Evolutionary conservation across 2,113 vertebrate species (phyloP), one percentile per base, ranked within the genome.

Genomic region (Poicephalus gulielmi): DNA sequence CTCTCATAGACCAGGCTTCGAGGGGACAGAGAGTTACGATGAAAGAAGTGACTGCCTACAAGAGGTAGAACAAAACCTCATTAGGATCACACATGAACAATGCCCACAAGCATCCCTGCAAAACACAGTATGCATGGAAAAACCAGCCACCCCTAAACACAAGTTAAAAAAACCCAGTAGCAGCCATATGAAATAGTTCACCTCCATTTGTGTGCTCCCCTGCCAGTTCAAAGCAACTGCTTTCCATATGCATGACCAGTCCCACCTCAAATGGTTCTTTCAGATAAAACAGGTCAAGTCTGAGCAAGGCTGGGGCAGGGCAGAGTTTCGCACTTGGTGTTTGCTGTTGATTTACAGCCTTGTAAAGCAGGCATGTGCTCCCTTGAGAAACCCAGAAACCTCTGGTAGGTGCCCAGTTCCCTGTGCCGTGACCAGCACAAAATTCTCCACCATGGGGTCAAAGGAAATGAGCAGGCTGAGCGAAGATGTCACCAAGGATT

Each of bases 1-100:
- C 99, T 98, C 91, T 99, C 99, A 64, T 99, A 99, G 75, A 98
- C 98, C 83, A 99, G 96, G 73, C 98, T 99, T 77, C 98, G 98
- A 37, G 98, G 98, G 44, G 99, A 99, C 95, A 99, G 95, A 22
- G 99, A 99, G 97, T 97, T 99, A 82, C 98, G 98, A 97, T 98
- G 98, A 91, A 99, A 99, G 98, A 99, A 99, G 97, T 99, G 98
- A 39, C 99, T 98, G 80, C 99, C 99, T 99, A 95, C 22, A 92
- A 95, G 60, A 97, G 62, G 87, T 60, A 97, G 59, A 93, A 96
- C 47, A 97, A 67, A 96, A 77, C 50, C 92, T 37, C 27, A 4
- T 94, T 66, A 90, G 95, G 50, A 70, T 57, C 67, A 49, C 33
- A 41, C 0, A 1, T 0, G 1, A 30, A 53, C 82, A 53, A 41